Evolutionary conservation across 2,797 vertebrate genomes (phyloP).

Genomic region (Oryzias sinensis): DNA sequence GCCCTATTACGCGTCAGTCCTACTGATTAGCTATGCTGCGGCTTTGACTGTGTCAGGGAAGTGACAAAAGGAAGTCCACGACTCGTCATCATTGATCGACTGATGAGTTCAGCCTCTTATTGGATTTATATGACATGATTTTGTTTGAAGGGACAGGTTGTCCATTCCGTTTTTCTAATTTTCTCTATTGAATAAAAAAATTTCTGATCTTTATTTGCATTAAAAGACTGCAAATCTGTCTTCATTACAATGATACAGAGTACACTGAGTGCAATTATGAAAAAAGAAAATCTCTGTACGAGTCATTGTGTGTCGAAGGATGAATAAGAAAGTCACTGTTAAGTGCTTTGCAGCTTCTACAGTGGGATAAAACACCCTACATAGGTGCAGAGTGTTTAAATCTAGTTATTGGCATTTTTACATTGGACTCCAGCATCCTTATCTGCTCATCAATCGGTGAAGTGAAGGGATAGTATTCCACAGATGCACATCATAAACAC

Average conservation of each 20-base stretch:
- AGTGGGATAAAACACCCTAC: background rate
- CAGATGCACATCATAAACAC: constrained; percentile 63
- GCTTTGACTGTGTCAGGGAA: constrained; percentile 24
- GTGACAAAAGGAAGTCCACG: constrained; percentile 29
- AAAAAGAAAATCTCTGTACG: background rate
- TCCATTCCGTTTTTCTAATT: constrained; percentile 2
- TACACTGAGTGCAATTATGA: background rate
- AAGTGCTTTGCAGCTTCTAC: background rate
- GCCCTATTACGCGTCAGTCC: constrained; percentile 26
- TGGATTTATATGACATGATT: constrained; percentile 22
- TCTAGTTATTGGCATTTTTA: constrained; percentile 74
- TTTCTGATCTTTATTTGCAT: background rate
- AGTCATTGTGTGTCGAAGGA: background rate
- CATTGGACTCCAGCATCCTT: constrained; percentile 60
- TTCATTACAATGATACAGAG: too few relatives aligned
- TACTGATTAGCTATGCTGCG: constrained; percentile 20
- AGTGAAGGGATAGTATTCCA: constrained; percentile 65
- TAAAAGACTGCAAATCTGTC: too few relatives aligned
- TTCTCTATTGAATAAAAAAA: constrained; percentile 11
- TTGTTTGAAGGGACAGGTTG: constrained; percentile 3
- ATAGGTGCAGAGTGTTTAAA: constrained; percentile 51
- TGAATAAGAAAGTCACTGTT: background rate
- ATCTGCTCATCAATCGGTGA: constrained; percentile 45
- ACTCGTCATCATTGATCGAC: constrained; percentile 11
- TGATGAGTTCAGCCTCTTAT: background rate